Evolutionary conservation across 2,797 vertebrate species (phyloP), one percentile per base, ranked within the genome.

Genomic region (Sebastes matsubarae): DNA sequence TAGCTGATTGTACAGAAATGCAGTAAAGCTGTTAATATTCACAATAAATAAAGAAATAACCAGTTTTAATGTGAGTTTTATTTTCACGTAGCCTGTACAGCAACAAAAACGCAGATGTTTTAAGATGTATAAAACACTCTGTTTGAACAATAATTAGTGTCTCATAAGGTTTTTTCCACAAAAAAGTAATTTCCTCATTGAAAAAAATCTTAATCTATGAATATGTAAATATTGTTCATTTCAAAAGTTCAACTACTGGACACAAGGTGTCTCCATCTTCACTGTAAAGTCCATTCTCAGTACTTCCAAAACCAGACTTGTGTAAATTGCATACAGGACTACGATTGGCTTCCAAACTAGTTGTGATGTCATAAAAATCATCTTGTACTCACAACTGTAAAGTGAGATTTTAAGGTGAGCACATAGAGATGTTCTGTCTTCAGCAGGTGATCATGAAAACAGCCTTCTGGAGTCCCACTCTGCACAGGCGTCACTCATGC

Each of bases 1-100:
- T 81, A 70, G 42, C 30, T 30, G 52, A 30, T 58, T 87, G n/a
- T 79, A 68, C 24, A 79, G 9, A 27, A 60, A 82, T 42, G 60
- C 66, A 54, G 2, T 25, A 20, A 83, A 67, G n/a, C 34, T 83
- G 24, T 69, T 81, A 50, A 81, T 68, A 86, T 72, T 85, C 36
- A 65, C 59, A 93, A 88, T 85, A 86, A 87, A 87, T 61, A 6
- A 73, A 76, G 4, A 68, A 68, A 42, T 22, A 74, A 68, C 22
- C 2, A 13, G 0, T 68, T 34, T 70, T 34, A 18, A 7, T 65
- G 1, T 50, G 27, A 50, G 11, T 68, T 69, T 63, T 29, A 9
- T 61, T 74, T 70, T 16, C 24, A 25, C 16, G 6, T 8, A 14
- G 22, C 20, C 4, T 58, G 1, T 6, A 25, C 22, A 24, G 22